phyloP scores from a whole-genome alignment of 2,113 vertebrate genomes.

The Notothenia rossii region DNA sequence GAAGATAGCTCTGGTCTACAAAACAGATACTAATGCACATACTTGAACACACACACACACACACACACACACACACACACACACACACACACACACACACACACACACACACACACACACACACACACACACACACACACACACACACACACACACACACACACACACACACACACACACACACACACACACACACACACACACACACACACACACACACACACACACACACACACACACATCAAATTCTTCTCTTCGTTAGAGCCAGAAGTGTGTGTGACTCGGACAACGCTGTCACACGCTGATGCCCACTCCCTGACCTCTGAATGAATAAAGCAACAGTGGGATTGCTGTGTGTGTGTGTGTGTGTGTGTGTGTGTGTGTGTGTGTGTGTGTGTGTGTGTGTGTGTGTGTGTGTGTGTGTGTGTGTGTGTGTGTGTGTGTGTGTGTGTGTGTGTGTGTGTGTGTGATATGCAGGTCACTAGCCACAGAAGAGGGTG shows the following conservation, averaged over 20 bases:
- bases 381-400: slow-evolving; percentile 3
- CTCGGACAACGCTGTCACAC: slow-evolving; percentile 26
- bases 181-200: not conserved
- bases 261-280: slow-evolving; percentile 57
- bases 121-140: not conserved
- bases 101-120: slow-evolving; percentile 2
- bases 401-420: slow-evolving; percentile 17
- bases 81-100: not conserved
- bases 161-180: slow-evolving; percentile 9
- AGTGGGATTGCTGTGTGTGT: slow-evolving; percentile 27
- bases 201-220: no score
- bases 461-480: slow-evolving; percentile 72
- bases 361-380: slow-evolving; percentile 17
- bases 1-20: slow-evolving; percentile 31
- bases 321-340: slow-evolving; percentile 40
- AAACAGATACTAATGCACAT: slow-evolving; percentile 1
- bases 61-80: slow-evolving; percentile 4
- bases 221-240: no score
- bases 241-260: slow-evolving; percentile 56
- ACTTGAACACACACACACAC: slow-evolving; percentile 2
- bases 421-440: not conserved
- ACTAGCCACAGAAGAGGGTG: slow-evolving; percentile 63
- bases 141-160: slow-evolving; percentile 4
- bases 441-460: slow-evolving; percentile 7
- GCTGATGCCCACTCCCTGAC: slow-evolving; percentile 56